These are phyloP conservation scores for Montipora capricornis DNA, from an alignment of 64 coral and sea anemone species.

Conservation along the genomic window DNA sequence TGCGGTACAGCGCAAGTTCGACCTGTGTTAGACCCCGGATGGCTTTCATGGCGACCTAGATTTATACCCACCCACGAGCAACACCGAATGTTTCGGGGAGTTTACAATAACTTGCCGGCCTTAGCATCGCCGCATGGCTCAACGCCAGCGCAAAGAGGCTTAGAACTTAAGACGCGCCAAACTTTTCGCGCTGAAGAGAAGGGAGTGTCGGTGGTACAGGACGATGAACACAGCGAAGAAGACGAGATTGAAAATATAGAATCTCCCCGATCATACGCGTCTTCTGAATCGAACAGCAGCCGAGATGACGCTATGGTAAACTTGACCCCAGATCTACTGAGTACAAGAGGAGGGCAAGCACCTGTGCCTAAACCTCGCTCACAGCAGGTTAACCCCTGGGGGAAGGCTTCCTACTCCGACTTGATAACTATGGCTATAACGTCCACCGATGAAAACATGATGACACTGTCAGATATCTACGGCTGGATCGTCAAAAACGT, in stretches of 20 bases:
- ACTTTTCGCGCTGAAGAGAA: neutral
- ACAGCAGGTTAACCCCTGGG: slow-evolving; percentile 71
- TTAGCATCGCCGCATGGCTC: neutral
- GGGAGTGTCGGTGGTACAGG: neutral
- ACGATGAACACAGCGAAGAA: neutral
- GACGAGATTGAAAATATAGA: slow-evolving; percentile 27
- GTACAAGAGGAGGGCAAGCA: neutral
- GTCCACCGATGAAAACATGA: slow-evolving; percentile 58
- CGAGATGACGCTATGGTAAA: slow-evolving; percentile 14
- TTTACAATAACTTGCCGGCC: neutral
- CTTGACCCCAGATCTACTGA: neutral
- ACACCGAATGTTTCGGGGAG: slow-evolving; percentile 25
- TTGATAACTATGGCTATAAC: slow-evolving; percentile 74
- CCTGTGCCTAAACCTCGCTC: slow-evolving; percentile 23
- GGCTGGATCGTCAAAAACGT: slow-evolving; percentile 76
- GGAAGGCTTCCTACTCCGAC: slow-evolving; percentile 67
- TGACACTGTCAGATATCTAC: slow-evolving; percentile 80
- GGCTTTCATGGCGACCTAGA: slow-evolving; percentile 3
- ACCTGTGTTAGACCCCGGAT: neutral
- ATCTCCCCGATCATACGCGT: slow-evolving; percentile 33
- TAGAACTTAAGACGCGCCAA: neutral
- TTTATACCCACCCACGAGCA: slow-evolving; percentile 24
- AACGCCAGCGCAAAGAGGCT: neutral
- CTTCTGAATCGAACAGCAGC: slow-evolving; percentile 26
- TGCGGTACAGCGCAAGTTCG: slow-evolving; percentile 8